Base-by-base conservation (phyloP, 2,113 vertebrate genomes). In the Brachyistius frenatus region DNA sequence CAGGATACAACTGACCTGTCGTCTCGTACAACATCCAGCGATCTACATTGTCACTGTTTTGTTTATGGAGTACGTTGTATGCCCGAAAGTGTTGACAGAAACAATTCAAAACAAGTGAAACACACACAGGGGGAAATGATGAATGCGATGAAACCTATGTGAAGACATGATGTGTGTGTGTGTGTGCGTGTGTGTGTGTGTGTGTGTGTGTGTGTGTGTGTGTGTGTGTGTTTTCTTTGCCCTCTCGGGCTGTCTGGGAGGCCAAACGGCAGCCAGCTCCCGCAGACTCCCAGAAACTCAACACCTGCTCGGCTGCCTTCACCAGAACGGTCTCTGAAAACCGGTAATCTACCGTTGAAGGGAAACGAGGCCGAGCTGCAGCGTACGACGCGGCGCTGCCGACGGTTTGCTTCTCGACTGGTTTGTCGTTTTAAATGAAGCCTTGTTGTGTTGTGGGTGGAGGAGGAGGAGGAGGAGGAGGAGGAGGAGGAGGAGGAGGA, bases 341-440 rank as follows among this genome's bases (percentile, higher is more conserved):
- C 92, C 74, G 80, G 80, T 91, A 80, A 23, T 58, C 39, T 36
- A n/a, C 30, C 69, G 37, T 41, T 9, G 4, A 14, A 44, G 67
- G 54, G 71, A 39, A 68, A 33, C 3, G 3, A 46, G 55, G 8
- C 37, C 0, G 16, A 46, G 46, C 47, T 58, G 23, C 8, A 56
- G 65, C 15, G 14, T 41, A 36, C 4, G 1, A 50, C 7, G 8
- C 4, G 44, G 54, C 5, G 23, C 76, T 30, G 50, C 0, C 4
- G 52, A 55, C n/a, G 36, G 5, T 67, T 56, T 54, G 32, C 31
- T 68, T 53, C 49, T 88, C 6, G 0, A 66, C 62, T 78, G 73
- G 66, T 82, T 75, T 73, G 79, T 68, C 87, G 85, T 81, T 86
- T 85, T 85, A 92, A 89, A 92, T 88, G 91, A 86, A 82, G 88